Evolutionary conservation across 2,113 vertebrate species (phyloP).

Genomic region (Condylura cristata): DNA sequence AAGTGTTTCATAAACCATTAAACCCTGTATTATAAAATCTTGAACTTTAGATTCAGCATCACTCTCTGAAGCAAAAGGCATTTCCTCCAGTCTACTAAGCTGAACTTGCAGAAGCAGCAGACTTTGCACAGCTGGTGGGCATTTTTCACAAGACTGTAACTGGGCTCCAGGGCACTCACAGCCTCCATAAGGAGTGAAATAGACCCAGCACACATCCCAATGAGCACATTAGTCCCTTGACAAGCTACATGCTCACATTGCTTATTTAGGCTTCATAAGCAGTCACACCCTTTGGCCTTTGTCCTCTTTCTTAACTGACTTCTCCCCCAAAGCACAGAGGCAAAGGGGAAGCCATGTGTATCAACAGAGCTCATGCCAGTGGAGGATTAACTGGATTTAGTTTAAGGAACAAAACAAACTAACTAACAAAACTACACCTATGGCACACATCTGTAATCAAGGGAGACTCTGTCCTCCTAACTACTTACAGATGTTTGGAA

Average conservation of each 20-base stretch:
- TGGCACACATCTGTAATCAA: background rate
- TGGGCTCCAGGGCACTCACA: slow-evolving; percentile 28
- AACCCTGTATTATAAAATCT: background rate
- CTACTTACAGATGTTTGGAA: slow-evolving; percentile 23
- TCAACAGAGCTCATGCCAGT: background rate
- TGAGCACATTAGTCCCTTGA: background rate
- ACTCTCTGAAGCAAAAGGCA: background rate
- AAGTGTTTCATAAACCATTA: background rate
- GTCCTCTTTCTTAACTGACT: slow-evolving; percentile 56
- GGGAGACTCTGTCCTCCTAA: background rate
- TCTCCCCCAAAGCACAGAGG: slow-evolving; percentile 47
- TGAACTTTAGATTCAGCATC: background rate
- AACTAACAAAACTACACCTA: background rate
- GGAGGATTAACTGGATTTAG: background rate
- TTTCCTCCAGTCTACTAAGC: background rate
- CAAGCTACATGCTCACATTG: background rate
- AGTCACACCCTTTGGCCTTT: background rate
- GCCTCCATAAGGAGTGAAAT: background rate
- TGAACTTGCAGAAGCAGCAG: background rate
- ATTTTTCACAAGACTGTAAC: slow-evolving; percentile 8
- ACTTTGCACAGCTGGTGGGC: background rate
- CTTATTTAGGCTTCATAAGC: background rate
- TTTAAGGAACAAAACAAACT: background rate
- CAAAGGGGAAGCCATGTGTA: background rate
- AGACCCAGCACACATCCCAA: background rate